Percentiles rank a stretch among this genome's conserved stretches.
Conservation (phyloP, 1,140 invertebrate genomes). For the Halictus rubicundus region DNA sequence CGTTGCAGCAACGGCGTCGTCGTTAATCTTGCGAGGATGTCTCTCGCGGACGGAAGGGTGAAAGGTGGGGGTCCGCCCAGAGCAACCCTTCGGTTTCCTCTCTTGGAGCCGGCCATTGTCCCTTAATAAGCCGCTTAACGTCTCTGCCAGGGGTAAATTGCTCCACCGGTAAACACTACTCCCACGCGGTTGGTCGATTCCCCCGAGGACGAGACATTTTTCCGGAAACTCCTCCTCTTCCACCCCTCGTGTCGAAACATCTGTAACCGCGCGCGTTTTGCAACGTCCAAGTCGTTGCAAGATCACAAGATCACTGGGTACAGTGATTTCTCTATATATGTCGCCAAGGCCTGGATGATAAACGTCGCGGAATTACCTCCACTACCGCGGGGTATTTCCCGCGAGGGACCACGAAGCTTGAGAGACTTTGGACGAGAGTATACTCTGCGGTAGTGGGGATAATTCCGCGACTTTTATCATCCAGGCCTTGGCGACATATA, state of each 20-base stretch:
- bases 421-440: no score
- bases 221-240: background rate
- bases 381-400: no score
- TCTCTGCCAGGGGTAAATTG: conserved; percentile 70
- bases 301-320: no score
- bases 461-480: no score
- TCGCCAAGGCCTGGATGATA: no score
- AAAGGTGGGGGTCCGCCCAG: conserved; percentile 46
- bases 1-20: conserved; percentile 26
- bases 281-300: no score
- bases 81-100: conserved; percentile 59
- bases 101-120: conserved; percentile 58
- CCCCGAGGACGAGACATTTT: conserved; percentile 2
- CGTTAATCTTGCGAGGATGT: conserved; percentile 66
- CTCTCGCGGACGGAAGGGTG: conserved; percentile 46
- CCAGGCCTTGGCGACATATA: no score
- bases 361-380: no score
- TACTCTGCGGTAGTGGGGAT: no score
- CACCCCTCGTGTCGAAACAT: background rate
- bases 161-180: conserved; percentile 69
- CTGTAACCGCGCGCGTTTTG: background rate
- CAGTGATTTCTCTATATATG: no score
- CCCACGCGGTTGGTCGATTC: conserved; percentile 54
- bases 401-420: no score
- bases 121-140: conserved; percentile 74